Evolutionary conservation across 1,140 invertebrate species (phyloP).

Genomic region (Carposina sasakii): DNA sequence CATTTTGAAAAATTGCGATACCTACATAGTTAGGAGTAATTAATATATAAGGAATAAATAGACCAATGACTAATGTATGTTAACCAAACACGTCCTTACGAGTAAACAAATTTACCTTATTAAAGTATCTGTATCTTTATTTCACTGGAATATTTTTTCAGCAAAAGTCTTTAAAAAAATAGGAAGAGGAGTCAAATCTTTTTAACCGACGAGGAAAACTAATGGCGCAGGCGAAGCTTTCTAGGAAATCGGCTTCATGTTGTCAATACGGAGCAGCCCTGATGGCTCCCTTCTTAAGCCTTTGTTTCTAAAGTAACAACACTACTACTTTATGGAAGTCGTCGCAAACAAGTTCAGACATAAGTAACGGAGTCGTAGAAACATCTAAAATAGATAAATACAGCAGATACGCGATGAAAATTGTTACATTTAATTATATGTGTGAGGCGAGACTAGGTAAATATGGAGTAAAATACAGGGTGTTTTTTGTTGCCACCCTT

Average conservation of each 20-base stretch:
- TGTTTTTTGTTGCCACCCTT: too few relatives aligned
- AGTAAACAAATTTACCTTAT: not conserved
- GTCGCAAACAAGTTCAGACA: conserved; percentile 36
- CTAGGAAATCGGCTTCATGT: conserved; percentile 69
- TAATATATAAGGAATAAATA: too few relatives aligned
- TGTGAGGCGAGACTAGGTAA: too few relatives aligned
- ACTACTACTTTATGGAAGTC: conserved; percentile 61
- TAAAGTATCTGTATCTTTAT: conserved; percentile 31
- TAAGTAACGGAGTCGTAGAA: too few relatives aligned
- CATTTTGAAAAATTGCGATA: conserved; percentile 7
- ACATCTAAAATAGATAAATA: too few relatives aligned
- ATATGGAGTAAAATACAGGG: too few relatives aligned
- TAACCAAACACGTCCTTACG: too few relatives aligned
- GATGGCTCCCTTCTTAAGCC: conserved; percentile 66
- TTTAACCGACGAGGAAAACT: conserved; percentile 70
- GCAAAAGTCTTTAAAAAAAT: conserved; percentile 65
- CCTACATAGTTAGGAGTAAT: too few relatives aligned
- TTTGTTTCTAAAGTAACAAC: conserved; percentile 64
- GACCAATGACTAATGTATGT: too few relatives aligned
- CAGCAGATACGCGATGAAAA: too few relatives aligned
- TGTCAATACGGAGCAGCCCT: conserved; percentile 67
- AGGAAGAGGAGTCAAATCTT: conserved; percentile 61
- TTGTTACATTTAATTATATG: too few relatives aligned
- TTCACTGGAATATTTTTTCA: conserved; percentile 54
- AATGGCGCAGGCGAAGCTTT: conserved; percentile 70